Conservation (phyloP, 64 coral and sea anemone species). For the Actinia tenebrosa region DNA sequence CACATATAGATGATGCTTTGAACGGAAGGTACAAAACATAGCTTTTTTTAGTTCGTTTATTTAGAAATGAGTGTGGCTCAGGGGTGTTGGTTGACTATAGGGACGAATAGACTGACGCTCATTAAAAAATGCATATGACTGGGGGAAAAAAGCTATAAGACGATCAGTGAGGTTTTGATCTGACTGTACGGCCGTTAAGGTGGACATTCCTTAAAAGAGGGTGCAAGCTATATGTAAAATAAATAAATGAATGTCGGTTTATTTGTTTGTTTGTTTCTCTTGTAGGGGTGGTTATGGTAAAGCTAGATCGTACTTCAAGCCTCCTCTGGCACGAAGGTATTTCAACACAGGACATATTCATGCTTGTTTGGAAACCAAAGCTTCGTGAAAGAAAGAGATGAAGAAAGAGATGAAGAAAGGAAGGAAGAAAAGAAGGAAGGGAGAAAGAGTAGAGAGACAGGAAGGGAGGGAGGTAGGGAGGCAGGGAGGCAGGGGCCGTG, state of each 20-base stretch:
- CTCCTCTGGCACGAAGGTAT: slow-evolving; percentile 65
- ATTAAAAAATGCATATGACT: too few species aligned
- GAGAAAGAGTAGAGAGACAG: not conserved
- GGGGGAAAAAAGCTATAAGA: too few species aligned
- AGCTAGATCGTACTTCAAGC: slow-evolving; percentile 87
- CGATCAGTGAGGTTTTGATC: too few species aligned
- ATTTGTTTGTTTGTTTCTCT: not conserved
- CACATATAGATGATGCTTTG: slow-evolving; percentile 83
- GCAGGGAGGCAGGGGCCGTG: not conserved
- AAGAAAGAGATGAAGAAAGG: not conserved
- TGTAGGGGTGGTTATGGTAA: slow-evolving; percentile 80
- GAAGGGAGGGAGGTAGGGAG: not conserved
- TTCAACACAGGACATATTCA: not conserved
- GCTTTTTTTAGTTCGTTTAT: too few species aligned
- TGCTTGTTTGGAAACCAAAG: not conserved
- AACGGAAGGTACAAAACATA: slow-evolving; percentile 57
- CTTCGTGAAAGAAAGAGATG: not conserved
- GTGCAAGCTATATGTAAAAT: too few species aligned
- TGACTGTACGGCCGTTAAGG: too few species aligned
- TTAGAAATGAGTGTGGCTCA: too few species aligned
- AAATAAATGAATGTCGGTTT: not conserved
- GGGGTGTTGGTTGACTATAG: too few species aligned
- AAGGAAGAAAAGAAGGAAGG: not conserved
- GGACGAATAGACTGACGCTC: too few species aligned
- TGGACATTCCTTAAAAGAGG: too few species aligned